Evolutionary conservation across 2,888 invertebrate species (phyloP).

Genomic region (Caenorhabditis panamensis): DNA sequence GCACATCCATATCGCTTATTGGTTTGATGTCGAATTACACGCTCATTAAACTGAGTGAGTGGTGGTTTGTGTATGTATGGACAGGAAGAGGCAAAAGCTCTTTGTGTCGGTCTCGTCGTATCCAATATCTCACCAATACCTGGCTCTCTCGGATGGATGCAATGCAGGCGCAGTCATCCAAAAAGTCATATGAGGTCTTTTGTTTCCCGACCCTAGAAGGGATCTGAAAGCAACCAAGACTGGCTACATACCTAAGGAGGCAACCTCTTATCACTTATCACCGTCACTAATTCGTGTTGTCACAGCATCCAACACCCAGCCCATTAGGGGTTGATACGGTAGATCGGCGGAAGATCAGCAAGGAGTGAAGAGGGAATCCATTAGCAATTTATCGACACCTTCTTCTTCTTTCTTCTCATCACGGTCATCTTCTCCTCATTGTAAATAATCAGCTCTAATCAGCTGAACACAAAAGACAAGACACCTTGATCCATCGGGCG

Average conservation of each 20-base stretch:
- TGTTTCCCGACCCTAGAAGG: background rate
- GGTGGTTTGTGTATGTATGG: conserved; percentile 43
- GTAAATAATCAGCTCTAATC: conserved; percentile 26
- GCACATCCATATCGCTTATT: conserved; percentile 58
- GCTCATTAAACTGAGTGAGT: conserved; percentile 68
- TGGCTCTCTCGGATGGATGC: conserved; percentile 36
- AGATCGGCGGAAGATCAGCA: conserved; percentile 26
- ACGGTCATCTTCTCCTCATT: background rate
- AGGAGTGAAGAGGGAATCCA: conserved; percentile 48
- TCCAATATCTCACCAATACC: conserved; percentile 55
- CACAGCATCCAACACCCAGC: conserved; percentile 33
- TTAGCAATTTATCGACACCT: conserved; percentile 59
- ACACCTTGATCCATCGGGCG: conserved; percentile 36
- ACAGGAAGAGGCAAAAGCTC: conserved; percentile 41
- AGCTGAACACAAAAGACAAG: conserved; percentile 31
- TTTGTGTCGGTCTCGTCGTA: conserved; percentile 34
- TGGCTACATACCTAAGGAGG: no score
- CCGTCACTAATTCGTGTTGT: conserved; percentile 53
- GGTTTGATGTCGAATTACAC: conserved; percentile 64
- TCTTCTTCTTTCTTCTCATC: conserved; percentile 12
- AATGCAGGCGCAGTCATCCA: no score
- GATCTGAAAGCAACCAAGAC: no score
- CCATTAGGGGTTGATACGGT: conserved; percentile 55
- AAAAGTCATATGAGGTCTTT: conserved; percentile 20
- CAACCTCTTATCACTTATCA: conserved; percentile 37